Conservation (phyloP, 2,888 invertebrate genomes). For the Lasioglossum villosulum region DNA sequence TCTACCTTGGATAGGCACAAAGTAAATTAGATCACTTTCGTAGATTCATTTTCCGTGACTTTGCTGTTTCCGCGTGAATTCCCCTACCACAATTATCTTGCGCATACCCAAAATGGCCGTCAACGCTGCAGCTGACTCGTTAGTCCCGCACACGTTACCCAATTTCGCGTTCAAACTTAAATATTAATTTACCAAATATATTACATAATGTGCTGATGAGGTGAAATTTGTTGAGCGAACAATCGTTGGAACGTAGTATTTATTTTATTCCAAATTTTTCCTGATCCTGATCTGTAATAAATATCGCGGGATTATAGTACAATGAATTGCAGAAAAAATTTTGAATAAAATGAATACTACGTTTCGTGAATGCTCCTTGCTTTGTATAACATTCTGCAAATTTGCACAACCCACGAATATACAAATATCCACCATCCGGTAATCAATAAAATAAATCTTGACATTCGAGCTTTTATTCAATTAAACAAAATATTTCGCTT, state of each 20-base stretch:
- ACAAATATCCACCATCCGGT: background rate
- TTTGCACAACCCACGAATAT: background rate
- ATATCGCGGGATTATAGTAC: too few species aligned
- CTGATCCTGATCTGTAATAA: too few species aligned
- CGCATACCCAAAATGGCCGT: constrained; percentile 6
- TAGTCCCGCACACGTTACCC: background rate
- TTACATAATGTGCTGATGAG: background rate
- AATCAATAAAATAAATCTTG: background rate
- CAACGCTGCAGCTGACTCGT: background rate
- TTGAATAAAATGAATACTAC: background rate
- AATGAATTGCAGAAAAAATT: too few species aligned
- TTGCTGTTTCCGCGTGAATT: constrained; percentile 29
- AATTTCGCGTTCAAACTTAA: background rate
- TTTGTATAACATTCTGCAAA: background rate
- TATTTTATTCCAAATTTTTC: too few species aligned
- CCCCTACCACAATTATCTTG: background rate
- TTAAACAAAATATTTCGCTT: background rate
- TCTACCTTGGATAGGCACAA: constrained; percentile 3
- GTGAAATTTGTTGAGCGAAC: background rate
- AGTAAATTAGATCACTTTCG: constrained; percentile 49
- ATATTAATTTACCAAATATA: background rate
- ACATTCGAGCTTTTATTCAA: background rate
- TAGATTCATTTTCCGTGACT: constrained; percentile 45
- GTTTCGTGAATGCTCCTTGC: background rate
- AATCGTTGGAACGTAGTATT: too few species aligned